A percentile compares a stretch with the other conserved stretches of the same genome.
These are phyloP conservation scores for Poeciliopsis gracilis DNA, from an alignment of 2,797 vertebrate genomes.

Conservation along the genomic window DNA sequence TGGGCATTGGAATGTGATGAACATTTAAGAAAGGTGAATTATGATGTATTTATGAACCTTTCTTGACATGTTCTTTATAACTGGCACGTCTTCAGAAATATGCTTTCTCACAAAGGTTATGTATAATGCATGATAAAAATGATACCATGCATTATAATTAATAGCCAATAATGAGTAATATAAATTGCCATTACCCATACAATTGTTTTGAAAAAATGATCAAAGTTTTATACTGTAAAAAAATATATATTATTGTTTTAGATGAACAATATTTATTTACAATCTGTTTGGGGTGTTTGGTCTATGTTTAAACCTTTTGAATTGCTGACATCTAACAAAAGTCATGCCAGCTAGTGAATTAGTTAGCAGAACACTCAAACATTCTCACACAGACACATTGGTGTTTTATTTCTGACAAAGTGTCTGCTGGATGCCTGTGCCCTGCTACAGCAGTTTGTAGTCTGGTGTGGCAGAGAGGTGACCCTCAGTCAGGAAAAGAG, in stretches of 20 bases:
- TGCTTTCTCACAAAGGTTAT: slow-evolving; percentile 22
- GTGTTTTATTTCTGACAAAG: slow-evolving; percentile 63
- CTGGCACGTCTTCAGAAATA: slow-evolving; percentile 22
- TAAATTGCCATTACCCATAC: background rate
- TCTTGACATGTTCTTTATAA: slow-evolving; percentile 5
- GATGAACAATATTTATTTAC: background rate
- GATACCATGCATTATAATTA: slow-evolving; percentile 8
- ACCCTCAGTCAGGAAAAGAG: slow-evolving; percentile 63
- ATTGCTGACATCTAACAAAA: slow-evolving; percentile 55
- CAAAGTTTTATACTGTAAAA: background rate
- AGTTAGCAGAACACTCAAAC: slow-evolving; percentile 57
- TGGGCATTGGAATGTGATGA: slow-evolving; percentile 4
- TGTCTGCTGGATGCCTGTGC: slow-evolving; percentile 44
- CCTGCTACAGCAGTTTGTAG: slow-evolving; percentile 50
- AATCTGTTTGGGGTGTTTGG: background rate
- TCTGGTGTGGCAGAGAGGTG: slow-evolving; percentile 56
- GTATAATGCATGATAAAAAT: slow-evolving; percentile 19
- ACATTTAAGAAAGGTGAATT: slow-evolving; percentile 31
- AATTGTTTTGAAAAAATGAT: background rate
- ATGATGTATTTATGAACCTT: slow-evolving; percentile 8
- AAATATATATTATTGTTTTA: background rate
- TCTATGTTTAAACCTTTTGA: background rate
- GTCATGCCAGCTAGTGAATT: slow-evolving; percentile 56
- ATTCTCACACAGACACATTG: slow-evolving; percentile 64
- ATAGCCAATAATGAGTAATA: background rate